phyloP scores from a whole-genome alignment of 2,888 invertebrate species.

The Dinocampus coccinellae region DNA sequence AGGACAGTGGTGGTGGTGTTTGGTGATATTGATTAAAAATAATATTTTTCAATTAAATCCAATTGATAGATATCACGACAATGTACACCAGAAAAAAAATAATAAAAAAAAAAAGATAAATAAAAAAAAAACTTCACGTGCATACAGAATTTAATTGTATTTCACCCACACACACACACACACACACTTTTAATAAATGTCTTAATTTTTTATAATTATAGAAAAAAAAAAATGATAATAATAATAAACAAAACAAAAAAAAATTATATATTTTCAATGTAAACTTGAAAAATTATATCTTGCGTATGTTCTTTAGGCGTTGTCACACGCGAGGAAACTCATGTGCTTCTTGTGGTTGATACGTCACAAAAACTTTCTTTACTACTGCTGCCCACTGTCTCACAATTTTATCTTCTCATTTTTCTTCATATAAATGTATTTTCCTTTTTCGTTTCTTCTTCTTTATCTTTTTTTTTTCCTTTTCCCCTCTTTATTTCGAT shows the following conservation, averaged over 20 bases:
- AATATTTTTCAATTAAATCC: background rate
- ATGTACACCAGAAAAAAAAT: too few relatives aligned
- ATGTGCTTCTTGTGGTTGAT: background rate
- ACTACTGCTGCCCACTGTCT: background rate
- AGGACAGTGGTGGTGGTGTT: background rate
- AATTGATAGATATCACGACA: slow-evolving; percentile 41
- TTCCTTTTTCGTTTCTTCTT: background rate
- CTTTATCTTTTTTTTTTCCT: slow-evolving; percentile 21
- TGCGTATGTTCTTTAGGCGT: slow-evolving; percentile 53
- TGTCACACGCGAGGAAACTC: slow-evolving; percentile 50
- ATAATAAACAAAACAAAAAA: too few relatives aligned
- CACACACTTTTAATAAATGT: background rate
- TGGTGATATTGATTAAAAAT: too few relatives aligned
- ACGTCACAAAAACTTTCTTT: slow-evolving; percentile 2
- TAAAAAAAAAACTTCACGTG: too few relatives aligned
- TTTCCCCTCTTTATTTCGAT: background rate
- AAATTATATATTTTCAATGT: background rate
- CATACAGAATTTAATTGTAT: too few relatives aligned
- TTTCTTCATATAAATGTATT: background rate
- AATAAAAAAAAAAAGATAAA: too few relatives aligned
- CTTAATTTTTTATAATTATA: too few relatives aligned
- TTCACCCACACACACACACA: too few relatives aligned
- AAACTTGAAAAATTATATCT: background rate
- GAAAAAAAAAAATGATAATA: too few relatives aligned
- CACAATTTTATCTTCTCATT: background rate